Percentiles rank a stretch among this genome's conserved stretches.
phyloP scores from a whole-genome alignment of 2,113 vertebrate species.

The Origma solitaria region DNA sequence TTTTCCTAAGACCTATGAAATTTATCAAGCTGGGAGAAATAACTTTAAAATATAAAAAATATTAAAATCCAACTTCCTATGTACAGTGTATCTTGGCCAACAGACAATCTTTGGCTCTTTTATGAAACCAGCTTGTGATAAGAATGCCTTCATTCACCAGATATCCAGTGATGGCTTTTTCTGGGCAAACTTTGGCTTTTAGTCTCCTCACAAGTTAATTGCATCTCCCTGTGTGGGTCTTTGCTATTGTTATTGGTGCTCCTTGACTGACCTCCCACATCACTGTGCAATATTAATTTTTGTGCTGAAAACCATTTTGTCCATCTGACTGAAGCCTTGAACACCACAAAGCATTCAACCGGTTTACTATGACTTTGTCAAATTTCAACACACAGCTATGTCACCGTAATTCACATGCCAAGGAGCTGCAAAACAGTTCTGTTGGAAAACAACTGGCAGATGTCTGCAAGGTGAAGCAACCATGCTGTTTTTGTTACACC shows the following conservation, averaged over 20 bases:
- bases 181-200: background rate
- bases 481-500: background rate
- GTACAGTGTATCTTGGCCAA: background rate
- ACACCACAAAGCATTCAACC: background rate
- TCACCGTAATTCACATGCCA: background rate
- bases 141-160: background rate
- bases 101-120: background rate
- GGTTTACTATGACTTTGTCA: background rate
- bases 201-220: background rate
- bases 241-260: background rate
- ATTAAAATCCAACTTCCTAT: background rate
- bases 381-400: background rate
- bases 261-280: background rate
- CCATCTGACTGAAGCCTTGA: background rate
- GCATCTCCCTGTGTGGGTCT: background rate
- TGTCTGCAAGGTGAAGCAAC: conserved; percentile 9
- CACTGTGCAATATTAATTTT: background rate
- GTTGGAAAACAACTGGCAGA: background rate
- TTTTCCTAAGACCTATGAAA: background rate
- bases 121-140: background rate
- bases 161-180: background rate
- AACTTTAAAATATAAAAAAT: background rate
- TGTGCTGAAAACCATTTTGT: background rate
- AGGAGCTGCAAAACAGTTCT: background rate
- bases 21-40: background rate